Evolutionary conservation across 2,888 invertebrate species (phyloP).

Genomic region (Dione juno): DNA sequence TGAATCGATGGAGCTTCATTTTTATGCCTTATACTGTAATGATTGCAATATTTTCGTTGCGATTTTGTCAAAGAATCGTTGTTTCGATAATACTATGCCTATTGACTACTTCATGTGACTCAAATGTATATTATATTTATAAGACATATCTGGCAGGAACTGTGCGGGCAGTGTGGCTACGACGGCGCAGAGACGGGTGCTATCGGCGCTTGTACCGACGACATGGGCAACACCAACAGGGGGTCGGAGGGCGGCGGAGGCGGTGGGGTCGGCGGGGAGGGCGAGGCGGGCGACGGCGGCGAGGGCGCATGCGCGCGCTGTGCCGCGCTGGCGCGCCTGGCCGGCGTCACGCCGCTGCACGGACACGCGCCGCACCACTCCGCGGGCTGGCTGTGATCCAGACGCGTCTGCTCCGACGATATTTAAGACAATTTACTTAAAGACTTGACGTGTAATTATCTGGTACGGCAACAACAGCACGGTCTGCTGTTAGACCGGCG

Average conservation of each 20-base stretch:
- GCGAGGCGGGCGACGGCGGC: constrained; percentile 34
- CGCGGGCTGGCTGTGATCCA: constrained; percentile 85
- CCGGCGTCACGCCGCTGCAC: constrained; percentile 89
- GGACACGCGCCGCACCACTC: constrained; percentile 87
- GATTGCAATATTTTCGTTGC: too few species aligned
- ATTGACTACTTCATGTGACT: too few species aligned
- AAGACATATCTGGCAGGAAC: constrained; percentile 36
- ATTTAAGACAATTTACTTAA: constrained; percentile 1
- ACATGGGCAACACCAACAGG: constrained; percentile 15
- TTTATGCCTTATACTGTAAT: too few species aligned
- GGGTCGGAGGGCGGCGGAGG: constrained; percentile 27
- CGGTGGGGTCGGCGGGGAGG: constrained; percentile 35
- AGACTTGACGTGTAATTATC: not conserved
- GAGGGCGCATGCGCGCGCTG: constrained; percentile 77
- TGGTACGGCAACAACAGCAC: too few species aligned
- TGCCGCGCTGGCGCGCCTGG: constrained; percentile 85
- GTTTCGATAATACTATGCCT: not conserved
- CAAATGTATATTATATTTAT: not conserved
- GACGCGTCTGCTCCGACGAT: not conserved
- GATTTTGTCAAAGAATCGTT: too few species aligned
- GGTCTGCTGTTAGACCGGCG: too few species aligned
- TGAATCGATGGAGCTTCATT: too few species aligned
- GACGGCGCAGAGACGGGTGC: constrained; percentile 39
- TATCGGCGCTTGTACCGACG: constrained; percentile 30
- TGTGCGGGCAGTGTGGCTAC: constrained; percentile 48